These are phyloP conservation scores for Simalia tracyae DNA, from an alignment of 2,797 vertebrate genomes.

Conservation along the genomic window DNA sequence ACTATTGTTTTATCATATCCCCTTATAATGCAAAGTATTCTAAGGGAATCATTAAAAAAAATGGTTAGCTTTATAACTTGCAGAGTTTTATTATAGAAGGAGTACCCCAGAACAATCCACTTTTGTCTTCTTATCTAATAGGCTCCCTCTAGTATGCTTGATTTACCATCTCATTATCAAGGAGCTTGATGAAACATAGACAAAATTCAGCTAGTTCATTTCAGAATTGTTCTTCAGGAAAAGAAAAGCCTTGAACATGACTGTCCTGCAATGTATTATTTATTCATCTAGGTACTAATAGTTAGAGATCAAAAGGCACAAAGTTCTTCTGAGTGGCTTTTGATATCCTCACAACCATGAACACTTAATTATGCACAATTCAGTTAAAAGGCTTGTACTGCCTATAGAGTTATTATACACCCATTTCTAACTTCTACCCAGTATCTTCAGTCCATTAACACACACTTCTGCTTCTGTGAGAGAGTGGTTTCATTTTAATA, in stretches of 20 bases:
- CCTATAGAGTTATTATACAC: neutral
- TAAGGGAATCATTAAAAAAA: conserved; percentile 4
- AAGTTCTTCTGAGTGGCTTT: neutral
- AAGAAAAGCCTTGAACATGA: neutral
- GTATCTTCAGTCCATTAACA: conserved; percentile 27
- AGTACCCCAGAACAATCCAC: neutral
- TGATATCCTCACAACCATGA: neutral
- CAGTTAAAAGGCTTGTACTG: neutral
- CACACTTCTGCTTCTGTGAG: conserved; percentile 1
- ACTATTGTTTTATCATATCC: conserved; percentile 28
- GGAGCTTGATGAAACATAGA: neutral
- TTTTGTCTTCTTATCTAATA: neutral
- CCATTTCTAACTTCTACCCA: neutral
- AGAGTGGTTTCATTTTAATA: conserved; percentile 12
- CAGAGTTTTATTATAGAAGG: neutral
- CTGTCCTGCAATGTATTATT: neutral
- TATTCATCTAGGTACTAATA: neutral
- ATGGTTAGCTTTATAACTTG: neutral
- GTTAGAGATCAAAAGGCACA: conserved; percentile 1
- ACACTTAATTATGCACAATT: neutral
- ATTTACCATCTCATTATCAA: neutral
- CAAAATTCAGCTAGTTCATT: conserved; percentile 10
- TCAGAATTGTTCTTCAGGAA: neutral
- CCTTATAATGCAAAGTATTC: conserved; percentile 36
- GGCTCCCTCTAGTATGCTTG: neutral